Evolutionary conservation across 1,140 invertebrate genomes (phyloP).

Genomic region (Tenebrio molitor): DNA sequence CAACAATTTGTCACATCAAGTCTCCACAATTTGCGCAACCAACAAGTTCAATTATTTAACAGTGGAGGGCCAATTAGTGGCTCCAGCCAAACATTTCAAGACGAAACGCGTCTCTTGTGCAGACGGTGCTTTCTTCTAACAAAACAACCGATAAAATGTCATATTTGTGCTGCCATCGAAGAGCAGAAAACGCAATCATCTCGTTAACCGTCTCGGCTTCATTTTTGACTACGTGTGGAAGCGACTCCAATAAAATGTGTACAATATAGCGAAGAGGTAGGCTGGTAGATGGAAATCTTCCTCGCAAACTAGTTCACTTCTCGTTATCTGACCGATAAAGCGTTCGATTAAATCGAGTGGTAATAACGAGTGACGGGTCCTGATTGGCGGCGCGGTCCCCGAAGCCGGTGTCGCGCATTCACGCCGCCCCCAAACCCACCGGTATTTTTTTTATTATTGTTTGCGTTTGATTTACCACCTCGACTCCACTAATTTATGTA

Average conservation of each 20-base stretch:
- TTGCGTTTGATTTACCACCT: neutral
- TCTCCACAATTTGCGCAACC: too few relatives aligned
- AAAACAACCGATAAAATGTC: too few relatives aligned
- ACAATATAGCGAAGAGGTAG: neutral
- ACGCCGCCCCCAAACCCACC: neutral
- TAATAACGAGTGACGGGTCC: neutral
- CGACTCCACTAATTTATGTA: conserved; percentile 22
- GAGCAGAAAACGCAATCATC: too few relatives aligned
- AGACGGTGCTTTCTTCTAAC: too few relatives aligned
- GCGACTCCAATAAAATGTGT: neutral
- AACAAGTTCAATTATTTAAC: too few relatives aligned
- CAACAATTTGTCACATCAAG: too few relatives aligned
- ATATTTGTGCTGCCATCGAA: too few relatives aligned
- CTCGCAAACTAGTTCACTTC: conserved; percentile 20
- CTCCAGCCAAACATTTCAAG: too few relatives aligned
- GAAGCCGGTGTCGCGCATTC: neutral
- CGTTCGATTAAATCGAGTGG: conserved; percentile 20
- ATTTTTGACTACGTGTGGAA: too few relatives aligned
- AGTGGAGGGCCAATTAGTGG: too few relatives aligned
- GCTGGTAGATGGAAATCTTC: neutral
- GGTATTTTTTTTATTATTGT: conserved; percentile 9
- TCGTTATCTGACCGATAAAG: conserved; percentile 8
- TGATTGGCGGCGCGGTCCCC: neutral
- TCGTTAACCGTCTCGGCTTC: too few relatives aligned
- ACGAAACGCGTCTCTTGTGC: too few relatives aligned